A percentile compares a stretch with the other conserved stretches of the same genome.
Conservation (phyloP, 2,888 invertebrate genomes). For the Octonoba sinensis region DNA sequence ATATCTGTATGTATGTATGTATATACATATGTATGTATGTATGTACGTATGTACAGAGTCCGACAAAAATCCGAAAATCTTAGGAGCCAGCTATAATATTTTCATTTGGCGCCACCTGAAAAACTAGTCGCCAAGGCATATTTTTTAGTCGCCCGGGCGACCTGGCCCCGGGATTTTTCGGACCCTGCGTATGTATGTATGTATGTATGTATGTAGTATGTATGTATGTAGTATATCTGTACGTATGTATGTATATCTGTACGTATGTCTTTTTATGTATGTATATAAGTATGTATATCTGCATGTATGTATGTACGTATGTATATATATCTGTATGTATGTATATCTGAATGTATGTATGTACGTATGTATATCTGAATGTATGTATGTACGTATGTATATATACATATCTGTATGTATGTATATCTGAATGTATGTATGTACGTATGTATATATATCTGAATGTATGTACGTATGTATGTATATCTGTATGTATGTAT, state of each 20-base stretch:
- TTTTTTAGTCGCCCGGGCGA: too few relatives aligned
- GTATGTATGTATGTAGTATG: too few relatives aligned
- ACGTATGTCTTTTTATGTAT: too few relatives aligned
- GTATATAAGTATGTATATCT: conserved; percentile 5
- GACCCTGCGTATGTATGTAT: too few relatives aligned
- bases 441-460: not conserved
- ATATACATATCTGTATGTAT: not conserved
- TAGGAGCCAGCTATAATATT: too few relatives aligned
- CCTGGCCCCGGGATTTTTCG: too few relatives aligned
- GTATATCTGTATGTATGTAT: too few relatives aligned
- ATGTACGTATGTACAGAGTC: not conserved
- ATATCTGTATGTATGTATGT: too few relatives aligned
- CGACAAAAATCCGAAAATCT: too few relatives aligned
- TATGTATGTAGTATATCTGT: conserved; percentile 1
- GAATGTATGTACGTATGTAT: too few relatives aligned
- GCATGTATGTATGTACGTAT: not conserved
- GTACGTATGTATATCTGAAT: not conserved
- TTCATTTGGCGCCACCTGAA: too few relatives aligned
- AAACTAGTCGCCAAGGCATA: too few relatives aligned
- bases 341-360: conserved; percentile 1
- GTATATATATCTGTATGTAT: conserved; percentile 3
- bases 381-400: not conserved
- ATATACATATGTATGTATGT: not conserved
- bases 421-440: not conserved
- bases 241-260: not conserved